Percentiles rank a stretch among this genome's conserved stretches.
phyloP scores from a whole-genome alignment of 1,140 invertebrate species.

The Globodera ellingtonae region DNA sequence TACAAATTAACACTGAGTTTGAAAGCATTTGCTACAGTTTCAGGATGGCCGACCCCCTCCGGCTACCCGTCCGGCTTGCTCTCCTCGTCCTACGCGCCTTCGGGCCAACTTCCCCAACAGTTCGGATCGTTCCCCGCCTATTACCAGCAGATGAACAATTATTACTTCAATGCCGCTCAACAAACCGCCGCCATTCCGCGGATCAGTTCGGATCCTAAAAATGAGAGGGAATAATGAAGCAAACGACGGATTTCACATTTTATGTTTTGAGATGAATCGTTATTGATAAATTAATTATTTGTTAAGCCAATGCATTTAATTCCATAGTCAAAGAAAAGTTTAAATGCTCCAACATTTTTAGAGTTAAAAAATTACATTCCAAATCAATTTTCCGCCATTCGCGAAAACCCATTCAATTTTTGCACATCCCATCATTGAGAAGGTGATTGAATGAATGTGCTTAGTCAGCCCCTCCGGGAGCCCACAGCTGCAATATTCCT shows the following conservation, averaged over 20 bases:
- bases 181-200: slow-evolving; percentile 7
- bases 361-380: no score
- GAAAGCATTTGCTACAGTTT: not conserved
- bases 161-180: slow-evolving; percentile 5
- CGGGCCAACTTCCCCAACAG: not conserved
- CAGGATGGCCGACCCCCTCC: not conserved
- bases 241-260: not conserved
- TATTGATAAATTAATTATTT: no score
- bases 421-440: no score
- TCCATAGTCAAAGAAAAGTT: no score
- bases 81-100: not conserved
- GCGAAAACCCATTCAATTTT: no score
- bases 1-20: not conserved
- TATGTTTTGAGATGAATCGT: not conserved
- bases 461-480: not conserved
- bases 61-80: not conserved
- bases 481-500: not conserved
- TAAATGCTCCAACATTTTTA: no score
- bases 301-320: no score
- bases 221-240: not conserved
- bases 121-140: slow-evolving; percentile 3
- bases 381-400: no score
- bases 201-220: slow-evolving; percentile 1
- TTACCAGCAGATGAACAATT: slow-evolving; percentile 23
- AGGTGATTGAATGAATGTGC: no score